A percentile compares a stretch with the other conserved stretches of the same genome.
Conservation (phyloP, 2,888 invertebrate genomes). For the Apocheima hispidaria region DNA sequence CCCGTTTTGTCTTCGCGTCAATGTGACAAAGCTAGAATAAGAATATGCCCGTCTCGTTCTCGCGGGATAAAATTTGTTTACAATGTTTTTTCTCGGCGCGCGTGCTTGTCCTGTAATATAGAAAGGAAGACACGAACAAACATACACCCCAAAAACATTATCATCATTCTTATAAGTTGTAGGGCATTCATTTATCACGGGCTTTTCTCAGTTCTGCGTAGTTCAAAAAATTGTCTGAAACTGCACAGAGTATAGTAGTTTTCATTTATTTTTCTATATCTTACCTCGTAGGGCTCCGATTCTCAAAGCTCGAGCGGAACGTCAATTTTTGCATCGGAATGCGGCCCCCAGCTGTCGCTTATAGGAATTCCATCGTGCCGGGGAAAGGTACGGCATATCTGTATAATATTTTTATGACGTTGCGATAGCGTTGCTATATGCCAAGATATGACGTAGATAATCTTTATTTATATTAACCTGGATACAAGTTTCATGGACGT, state of each 20-base stretch:
- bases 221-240: neutral
- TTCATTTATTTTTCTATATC: neutral
- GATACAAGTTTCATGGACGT: conserved; percentile 6
- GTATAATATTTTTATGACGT: conserved; percentile 35
- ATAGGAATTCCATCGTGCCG: conserved; percentile 53
- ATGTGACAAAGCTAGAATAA: no score
- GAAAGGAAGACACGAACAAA: no score
- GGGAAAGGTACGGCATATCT: conserved; percentile 35
- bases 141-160: no score
- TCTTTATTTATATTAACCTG: conserved; percentile 11
- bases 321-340: conserved; percentile 61
- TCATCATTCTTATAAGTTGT: no score
- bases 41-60: no score
- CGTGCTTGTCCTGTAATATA: no score
- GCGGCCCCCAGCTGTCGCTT: conserved; percentile 45
- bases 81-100: no score
- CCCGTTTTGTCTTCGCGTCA: no score
- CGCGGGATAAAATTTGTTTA: no score
- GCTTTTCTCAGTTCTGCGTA: no score
- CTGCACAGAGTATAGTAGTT: neutral
- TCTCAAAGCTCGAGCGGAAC: conserved; percentile 44
- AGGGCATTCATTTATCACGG: no score
- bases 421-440: conserved; percentile 21
- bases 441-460: conserved; percentile 13
- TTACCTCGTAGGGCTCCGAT: conserved; percentile 5